These are phyloP conservation scores for Geodia barretti DNA, from an alignment of 37 sponge, comb jelly and placozoan species.

Conservation along the genomic window DNA sequence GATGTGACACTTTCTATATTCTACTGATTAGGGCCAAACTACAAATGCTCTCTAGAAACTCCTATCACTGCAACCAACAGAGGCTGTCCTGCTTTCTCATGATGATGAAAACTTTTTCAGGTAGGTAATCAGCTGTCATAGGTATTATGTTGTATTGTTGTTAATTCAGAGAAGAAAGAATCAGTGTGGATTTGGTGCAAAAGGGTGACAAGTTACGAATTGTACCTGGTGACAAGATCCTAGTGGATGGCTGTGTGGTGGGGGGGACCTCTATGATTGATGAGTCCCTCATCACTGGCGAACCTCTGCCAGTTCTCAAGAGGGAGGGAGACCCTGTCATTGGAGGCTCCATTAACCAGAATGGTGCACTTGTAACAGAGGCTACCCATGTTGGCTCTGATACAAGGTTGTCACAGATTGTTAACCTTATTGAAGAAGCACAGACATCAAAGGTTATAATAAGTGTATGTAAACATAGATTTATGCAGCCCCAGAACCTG, in stretches of 20 bases:
- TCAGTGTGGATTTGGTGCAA: constrained; percentile 80
- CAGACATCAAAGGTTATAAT: constrained; percentile 93
- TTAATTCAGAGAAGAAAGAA: constrained; percentile 71
- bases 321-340: constrained; percentile 74
- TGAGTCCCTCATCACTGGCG: constrained; percentile 88
- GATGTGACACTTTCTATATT: not conserved
- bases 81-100: constrained; percentile 63
- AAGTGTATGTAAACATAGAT: too few species aligned
- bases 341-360: constrained; percentile 81
- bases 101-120: not conserved
- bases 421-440: constrained; percentile 93
- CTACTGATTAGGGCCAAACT: constrained; percentile 56
- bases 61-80: constrained; percentile 77
- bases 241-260: constrained; percentile 82
- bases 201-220: constrained; percentile 86
- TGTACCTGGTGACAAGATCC: constrained; percentile 88
- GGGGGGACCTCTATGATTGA: constrained; percentile 76
- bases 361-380: constrained; percentile 74
- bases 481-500: too few species aligned
- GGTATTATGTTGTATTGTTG: not conserved
- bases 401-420: constrained; percentile 90
- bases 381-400: constrained; percentile 90
- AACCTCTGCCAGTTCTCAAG: constrained; percentile 82
- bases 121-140: not conserved
- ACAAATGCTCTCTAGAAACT: constrained; percentile 86